Evolutionary conservation across 1,140 invertebrate species (phyloP).

Genomic region (Meloidogyne exigua): DNA sequence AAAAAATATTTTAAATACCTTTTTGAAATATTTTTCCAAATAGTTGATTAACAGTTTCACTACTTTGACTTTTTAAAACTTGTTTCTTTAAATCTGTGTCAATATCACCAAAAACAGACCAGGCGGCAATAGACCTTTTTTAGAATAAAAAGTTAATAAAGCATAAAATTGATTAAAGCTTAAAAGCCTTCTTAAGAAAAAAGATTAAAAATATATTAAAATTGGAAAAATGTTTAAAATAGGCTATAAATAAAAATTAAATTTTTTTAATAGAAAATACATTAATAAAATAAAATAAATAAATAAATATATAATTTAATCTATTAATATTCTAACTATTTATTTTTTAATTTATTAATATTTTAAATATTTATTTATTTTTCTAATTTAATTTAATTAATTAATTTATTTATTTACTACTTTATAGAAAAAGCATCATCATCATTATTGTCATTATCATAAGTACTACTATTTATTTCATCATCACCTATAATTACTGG

Average conservation of each 20-base stretch:
- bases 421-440: not conserved
- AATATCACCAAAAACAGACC: constrained; percentile 22
- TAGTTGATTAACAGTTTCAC: constrained; percentile 12
- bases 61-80: not conserved
- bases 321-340: no score
- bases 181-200: not conserved
- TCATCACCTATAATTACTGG: constrained; percentile 13
- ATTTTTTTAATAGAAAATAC: not conserved
- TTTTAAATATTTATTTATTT: not conserved
- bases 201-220: not conserved
- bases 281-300: not conserved
- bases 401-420: not conserved
- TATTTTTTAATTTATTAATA: no score
- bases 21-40: constrained; percentile 9
- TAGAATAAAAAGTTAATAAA: not conserved
- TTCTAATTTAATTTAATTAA: not conserved
- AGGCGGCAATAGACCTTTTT: not conserved
- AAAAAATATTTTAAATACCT: not conserved
- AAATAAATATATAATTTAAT: no score
- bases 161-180: not conserved
- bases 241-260: not conserved
- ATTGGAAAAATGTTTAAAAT: no score
- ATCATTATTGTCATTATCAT: not conserved
- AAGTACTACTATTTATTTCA: not conserved
- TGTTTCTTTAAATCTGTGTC: constrained; percentile 6